Conservation (phyloP, 2,888 invertebrate genomes). For the Chymomyza amoena region DNA sequence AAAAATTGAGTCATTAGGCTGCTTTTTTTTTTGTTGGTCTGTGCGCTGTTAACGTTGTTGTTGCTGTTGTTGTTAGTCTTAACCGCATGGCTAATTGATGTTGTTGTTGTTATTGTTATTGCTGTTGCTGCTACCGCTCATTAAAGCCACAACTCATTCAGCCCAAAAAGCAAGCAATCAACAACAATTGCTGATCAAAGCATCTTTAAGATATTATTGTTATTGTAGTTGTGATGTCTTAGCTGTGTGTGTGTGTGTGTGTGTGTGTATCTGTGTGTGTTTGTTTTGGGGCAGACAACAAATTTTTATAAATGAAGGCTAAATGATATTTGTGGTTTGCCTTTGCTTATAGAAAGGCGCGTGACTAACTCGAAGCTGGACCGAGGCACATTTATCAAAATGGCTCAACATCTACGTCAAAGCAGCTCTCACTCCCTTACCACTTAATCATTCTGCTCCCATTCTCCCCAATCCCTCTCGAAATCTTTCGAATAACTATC, state of each 20-base stretch:
- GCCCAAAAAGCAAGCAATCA: slow-evolving; percentile 29
- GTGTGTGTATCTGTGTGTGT: neutral
- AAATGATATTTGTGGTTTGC: slow-evolving; percentile 36
- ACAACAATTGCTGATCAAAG: slow-evolving; percentile 41
- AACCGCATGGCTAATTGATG: neutral
- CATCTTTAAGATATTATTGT: slow-evolving; percentile 32
- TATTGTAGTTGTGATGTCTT: slow-evolving; percentile 11
- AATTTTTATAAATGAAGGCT: slow-evolving; percentile 24
- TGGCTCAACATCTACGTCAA: neutral
- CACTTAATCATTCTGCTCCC: neutral
- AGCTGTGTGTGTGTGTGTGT: neutral
- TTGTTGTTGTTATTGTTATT: neutral
- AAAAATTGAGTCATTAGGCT: slow-evolving; percentile 63
- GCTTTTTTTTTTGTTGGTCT: slow-evolving; percentile 4
- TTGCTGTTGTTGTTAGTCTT: neutral
- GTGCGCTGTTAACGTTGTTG: neutral
- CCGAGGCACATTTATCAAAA: slow-evolving; percentile 42
- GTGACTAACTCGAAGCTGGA: slow-evolving; percentile 35
- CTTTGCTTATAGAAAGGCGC: slow-evolving; percentile 19
- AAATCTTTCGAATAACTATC: neutral
- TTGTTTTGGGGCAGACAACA: slow-evolving; percentile 8
- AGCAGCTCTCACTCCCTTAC: neutral
- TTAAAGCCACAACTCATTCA: neutral
- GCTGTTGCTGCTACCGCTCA: neutral
- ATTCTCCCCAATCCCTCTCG: neutral